phyloP scores from a whole-genome alignment of 2,888 invertebrate genomes.

The Ctena decussata region DNA sequence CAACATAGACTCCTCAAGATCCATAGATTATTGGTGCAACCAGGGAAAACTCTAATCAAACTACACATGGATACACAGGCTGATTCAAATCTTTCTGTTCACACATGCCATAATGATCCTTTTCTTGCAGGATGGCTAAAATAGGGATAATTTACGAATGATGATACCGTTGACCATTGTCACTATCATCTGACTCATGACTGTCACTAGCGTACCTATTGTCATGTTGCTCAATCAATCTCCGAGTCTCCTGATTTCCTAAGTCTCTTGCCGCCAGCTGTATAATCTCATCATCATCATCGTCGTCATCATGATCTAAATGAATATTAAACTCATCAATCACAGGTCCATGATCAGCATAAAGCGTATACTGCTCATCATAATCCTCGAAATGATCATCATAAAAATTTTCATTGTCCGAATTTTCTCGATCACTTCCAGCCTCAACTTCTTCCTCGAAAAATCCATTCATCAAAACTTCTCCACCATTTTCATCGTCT shows the following conservation, averaged over 20 bases:
- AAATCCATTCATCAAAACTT: slow-evolving; percentile 74
- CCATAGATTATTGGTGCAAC: no score
- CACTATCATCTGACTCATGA: slow-evolving; percentile 59
- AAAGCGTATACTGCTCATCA: slow-evolving; percentile 81
- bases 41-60: no score
- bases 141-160: not conserved
- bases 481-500: slow-evolving; percentile 54
- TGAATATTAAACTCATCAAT: slow-evolving; percentile 79
- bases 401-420: slow-evolving; percentile 81
- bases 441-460: slow-evolving; percentile 68
- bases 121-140: no score
- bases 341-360: slow-evolving; percentile 74
- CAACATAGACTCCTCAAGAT: no score
- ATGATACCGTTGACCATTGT: not conserved
- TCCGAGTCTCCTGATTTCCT: slow-evolving; percentile 61
- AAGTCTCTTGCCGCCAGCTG: slow-evolving; percentile 72
- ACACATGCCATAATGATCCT: no score
- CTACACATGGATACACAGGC: no score
- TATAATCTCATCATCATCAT: slow-evolving; percentile 80
- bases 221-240: slow-evolving; percentile 47
- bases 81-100: no score
- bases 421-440: slow-evolving; percentile 76
- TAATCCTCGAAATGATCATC: slow-evolving; percentile 84
- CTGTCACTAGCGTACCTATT: slow-evolving; percentile 71
- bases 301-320: slow-evolving; percentile 73